A percentile compares a stretch with the other conserved stretches of the same genome.
Evolutionary conservation across 2,797 vertebrate genomes (phyloP).

Genomic region (Hemibagrus guttatus): DNA sequence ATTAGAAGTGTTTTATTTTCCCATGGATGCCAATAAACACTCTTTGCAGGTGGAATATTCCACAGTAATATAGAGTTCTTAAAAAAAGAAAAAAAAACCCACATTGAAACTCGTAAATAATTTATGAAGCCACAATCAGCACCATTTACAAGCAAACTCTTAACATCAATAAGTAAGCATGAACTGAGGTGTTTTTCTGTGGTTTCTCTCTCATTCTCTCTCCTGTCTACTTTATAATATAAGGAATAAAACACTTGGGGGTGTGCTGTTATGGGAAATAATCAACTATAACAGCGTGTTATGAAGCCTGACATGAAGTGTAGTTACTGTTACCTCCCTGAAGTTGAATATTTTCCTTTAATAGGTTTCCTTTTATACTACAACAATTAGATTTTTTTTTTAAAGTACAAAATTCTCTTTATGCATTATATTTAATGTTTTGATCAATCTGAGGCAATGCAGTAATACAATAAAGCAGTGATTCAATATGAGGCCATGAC

Average conservation of each 20-base stretch:
- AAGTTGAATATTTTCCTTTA: background rate
- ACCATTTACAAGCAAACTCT: background rate
- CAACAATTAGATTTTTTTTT: background rate
- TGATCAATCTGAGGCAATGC: too few species aligned
- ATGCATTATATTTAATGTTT: too few species aligned
- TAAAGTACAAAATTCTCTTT: too few species aligned
- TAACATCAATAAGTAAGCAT: background rate
- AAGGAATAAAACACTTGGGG: background rate
- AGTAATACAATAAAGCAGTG: too few species aligned
- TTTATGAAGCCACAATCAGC: background rate
- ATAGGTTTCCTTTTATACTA: background rate
- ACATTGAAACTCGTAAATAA: background rate
- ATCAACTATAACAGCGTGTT: background rate
- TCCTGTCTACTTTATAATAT: background rate
- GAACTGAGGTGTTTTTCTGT: background rate
- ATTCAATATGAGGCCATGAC: background rate
- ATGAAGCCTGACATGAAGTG: background rate
- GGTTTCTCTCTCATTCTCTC: background rate
- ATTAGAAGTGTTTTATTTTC: constrained; percentile 81
- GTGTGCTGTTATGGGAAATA: background rate
- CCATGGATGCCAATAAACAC: constrained; percentile 76
- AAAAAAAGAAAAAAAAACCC: constrained; percentile 39
- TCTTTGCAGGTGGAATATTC: constrained; percentile 80
- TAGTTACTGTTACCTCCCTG: background rate
- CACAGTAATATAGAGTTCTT: background rate